Evolutionary conservation across 2,888 invertebrate species (phyloP), one percentile per base, ranked within the genome.

Genomic region (Dicycla oo): DNA sequence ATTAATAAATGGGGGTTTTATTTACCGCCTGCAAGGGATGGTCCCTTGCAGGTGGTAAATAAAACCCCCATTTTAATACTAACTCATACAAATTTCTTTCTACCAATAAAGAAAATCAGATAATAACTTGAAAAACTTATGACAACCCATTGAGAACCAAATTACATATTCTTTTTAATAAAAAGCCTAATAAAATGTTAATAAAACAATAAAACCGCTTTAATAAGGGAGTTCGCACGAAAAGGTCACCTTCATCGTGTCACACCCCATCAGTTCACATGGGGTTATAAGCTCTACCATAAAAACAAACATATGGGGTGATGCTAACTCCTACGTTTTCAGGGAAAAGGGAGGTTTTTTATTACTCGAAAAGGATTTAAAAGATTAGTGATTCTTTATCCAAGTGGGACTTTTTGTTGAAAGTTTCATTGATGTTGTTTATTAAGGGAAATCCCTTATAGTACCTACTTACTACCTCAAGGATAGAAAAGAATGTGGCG

Each of bases 241-340:
- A 74, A 84, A 85, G 83, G 77, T 84, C 79, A 83, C 81, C 73
- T 65, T 64, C n/a, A 26, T 40, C 57, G 18, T 51, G 81, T 75
- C 74, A 78, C 74, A 45, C 81, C 70, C 75, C 77, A 83, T 81
- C 47, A 69, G 69, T 45, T 73, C 69, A 51, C 62, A 73, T 72
- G 74, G 73, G 72, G 78, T 71, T 78, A 73, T 53, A 72, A 80
- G 62, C 73, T 18, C n/a, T 45, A 30, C 47, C 62, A 73, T 73
- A 75, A 75, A 78, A 75, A 74, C 62, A 72, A 71, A 83, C 68
- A 70, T 38, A 72, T 43, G 67, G 47, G 78, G 38, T 34, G 51
- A 67, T 65, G 58, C 34, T 63, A 78, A 75, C 63, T 49, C 47
- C 49, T 60, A 26, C 45, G 45, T 71, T 78, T 83, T 66, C 45